Conservation (phyloP, 2,797 vertebrate species). For the Scarus forsteni region DNA sequence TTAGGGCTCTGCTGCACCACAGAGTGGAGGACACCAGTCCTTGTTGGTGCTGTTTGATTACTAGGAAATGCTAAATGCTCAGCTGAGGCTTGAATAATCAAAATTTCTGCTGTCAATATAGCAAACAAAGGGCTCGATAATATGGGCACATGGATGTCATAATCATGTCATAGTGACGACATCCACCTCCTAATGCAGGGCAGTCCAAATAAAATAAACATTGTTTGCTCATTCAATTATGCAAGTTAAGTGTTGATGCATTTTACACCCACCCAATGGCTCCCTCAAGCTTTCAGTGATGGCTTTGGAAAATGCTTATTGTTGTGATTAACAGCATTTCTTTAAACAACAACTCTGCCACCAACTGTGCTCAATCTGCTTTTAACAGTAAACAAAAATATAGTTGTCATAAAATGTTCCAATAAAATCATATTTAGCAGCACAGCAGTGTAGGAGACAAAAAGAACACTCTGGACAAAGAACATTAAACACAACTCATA, state of each 20-base stretch:
- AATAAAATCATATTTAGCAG: background rate
- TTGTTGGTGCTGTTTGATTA: too few relatives aligned
- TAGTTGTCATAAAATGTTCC: background rate
- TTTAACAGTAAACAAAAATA: background rate
- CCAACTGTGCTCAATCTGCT: background rate
- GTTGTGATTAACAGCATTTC: conserved; percentile 2
- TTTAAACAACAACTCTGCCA: background rate
- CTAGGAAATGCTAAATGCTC: too few relatives aligned
- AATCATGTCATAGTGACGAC: too few relatives aligned
- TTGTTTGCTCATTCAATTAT: conserved; percentile 5
- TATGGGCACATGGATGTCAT: background rate
- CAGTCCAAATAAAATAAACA: background rate
- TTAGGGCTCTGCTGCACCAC: too few relatives aligned
- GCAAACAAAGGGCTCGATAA: too few relatives aligned
- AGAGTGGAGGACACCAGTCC: too few relatives aligned
- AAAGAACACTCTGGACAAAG: background rate
- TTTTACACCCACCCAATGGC: conserved; percentile 1
- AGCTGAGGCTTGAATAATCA: too few relatives aligned
- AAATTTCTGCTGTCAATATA: too few relatives aligned
- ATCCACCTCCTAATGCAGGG: background rate
- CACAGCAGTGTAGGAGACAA: background rate
- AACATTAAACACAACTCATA: conserved; percentile 10
- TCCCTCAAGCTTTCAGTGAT: background rate
- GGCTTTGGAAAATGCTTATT: background rate
- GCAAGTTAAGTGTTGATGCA: background rate